Conservation (phyloP, 2,113 vertebrate species). For the Felis chaus region DNA sequence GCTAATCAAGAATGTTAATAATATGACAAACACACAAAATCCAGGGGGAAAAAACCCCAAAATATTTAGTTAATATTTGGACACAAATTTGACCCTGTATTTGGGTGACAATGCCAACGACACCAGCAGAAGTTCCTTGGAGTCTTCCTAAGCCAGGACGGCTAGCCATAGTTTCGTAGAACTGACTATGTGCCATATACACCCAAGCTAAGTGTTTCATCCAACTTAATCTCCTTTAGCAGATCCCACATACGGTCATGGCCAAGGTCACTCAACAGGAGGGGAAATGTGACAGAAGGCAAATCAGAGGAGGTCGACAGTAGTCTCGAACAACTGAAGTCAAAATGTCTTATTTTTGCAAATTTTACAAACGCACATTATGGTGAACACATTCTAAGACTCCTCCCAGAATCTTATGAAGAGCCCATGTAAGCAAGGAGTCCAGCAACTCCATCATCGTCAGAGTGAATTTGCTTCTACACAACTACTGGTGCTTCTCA, state of each 20-base stretch:
- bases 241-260: background rate
- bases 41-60: accelerated
- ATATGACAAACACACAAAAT: background rate
- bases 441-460: background rate
- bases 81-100: background rate
- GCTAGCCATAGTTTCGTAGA: background rate
- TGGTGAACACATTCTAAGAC: background rate
- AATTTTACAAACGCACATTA: background rate
- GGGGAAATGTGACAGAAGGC: background rate
- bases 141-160: background rate
- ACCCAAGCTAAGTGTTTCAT: background rate
- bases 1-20: background rate
- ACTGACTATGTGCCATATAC: background rate
- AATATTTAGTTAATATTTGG: background rate
- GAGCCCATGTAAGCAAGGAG: background rate
- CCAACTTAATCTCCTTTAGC: background rate
- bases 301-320: background rate
- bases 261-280: background rate
- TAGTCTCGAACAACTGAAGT: background rate
- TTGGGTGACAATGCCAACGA: background rate
- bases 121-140: background rate
- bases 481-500: background rate
- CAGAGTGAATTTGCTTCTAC: background rate
- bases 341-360: background rate
- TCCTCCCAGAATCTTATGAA: background rate